Base-by-base conservation (phyloP, 2,888 invertebrate genomes). In the Cryptosula pallasiana region DNA sequence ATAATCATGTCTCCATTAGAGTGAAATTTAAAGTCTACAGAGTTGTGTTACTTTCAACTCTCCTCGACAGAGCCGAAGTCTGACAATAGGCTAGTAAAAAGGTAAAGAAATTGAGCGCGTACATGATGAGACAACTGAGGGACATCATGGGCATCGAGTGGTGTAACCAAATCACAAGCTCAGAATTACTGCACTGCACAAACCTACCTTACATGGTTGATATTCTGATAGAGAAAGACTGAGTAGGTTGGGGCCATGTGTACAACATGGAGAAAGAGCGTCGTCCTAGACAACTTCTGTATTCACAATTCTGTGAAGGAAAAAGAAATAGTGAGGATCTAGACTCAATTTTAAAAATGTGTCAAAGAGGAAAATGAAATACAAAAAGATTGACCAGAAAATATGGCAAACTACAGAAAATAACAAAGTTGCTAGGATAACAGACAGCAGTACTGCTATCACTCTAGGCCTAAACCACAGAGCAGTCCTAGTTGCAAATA, bases 11-110 rank as follows among this genome's bases (percentile, higher is more conserved):
- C 20, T 45, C 57, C 25, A 57, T 57, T 5, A 57, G n/a, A 25
- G 57, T 25, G 25, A 57, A 57, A 25, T 57, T 9, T 25, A 57
- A 57, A 25, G 57, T 57, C 57, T 57, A 57, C 57, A 57, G 57
- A 57, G 57, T 23, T 5, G 57, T 57, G 25, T 5, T 25, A 57
- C 57, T 57, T n/a, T 57, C 57, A 57, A 45, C 45, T 5, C 45
- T 45, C 9, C 45, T 45, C 45, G 5, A 45, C 20, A 20, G 45
- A 45, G 5, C 45, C 5, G 45, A 45, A 45, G 20, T 5, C 45
- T 45, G 45, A 20, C 5, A 13, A 45, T 5, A 13, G 20, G 5
- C 5, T 13, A 45, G 45, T 13, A 45, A 5, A 13, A 5, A 45
- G 45, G 45, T 45, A 45, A 45, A 45, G 45, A 45, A 45, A 45